A percentile compares a stretch with the other conserved stretches of the same genome.
Evolutionary conservation across 2,113 vertebrate species (phyloP).

Genomic region (Heptranchias perlo): DNA sequence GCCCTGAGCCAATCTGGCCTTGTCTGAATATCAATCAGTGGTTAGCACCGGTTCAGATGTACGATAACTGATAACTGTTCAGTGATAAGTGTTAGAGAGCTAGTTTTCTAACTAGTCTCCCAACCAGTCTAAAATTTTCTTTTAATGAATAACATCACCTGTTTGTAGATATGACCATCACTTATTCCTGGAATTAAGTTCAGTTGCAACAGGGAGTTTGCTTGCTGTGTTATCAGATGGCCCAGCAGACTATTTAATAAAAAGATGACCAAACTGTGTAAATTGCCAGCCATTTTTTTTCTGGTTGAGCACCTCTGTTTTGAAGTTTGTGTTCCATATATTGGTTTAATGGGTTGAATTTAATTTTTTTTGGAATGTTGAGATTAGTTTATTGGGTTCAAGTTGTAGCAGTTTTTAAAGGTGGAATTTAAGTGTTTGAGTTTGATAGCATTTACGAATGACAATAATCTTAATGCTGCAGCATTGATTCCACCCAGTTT

Average conservation of each 20-base stretch:
- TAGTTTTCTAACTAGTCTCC: not conserved
- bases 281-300: not conserved
- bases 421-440: not conserved
- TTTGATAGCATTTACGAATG: not conserved
- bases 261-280: not conserved
- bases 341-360: not conserved
- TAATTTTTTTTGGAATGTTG: not conserved
- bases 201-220: not conserved
- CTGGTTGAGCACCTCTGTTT: not conserved
- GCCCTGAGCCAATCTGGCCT: not conserved
- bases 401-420: not conserved
- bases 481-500: not conserved
- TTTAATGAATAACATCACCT: not conserved
- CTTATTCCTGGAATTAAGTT: not conserved
- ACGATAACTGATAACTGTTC: too few relatives aligned
- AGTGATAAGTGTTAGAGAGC: not conserved
- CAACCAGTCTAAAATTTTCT: not conserved
- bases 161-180: not conserved
- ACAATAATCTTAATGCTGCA: not conserved
- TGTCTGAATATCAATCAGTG: not conserved
- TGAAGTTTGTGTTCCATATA: not conserved
- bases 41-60: not conserved
- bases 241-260: not conserved
- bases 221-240: not conserved
- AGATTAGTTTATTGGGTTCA: not conserved